Evolutionary conservation across 1,140 invertebrate genomes (phyloP), one percentile per base, ranked within the genome.

Genomic region (Cyphomyrmex costatus): DNA sequence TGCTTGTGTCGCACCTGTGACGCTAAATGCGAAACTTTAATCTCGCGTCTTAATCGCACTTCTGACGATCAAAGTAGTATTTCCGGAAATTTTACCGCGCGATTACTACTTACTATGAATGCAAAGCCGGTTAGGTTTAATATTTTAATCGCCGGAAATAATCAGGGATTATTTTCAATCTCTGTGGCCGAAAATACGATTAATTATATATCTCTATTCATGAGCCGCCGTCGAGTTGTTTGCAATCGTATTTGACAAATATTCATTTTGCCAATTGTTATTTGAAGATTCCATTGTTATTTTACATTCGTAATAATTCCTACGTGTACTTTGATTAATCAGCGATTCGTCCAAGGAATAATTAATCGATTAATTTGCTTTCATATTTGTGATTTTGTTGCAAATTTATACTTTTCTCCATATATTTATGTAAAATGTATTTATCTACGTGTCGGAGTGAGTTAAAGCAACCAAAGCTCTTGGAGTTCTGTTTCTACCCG

Each of bases 21-120:
- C 79, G 42, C 79, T 60, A 83, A 83, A 83, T 49, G 68, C 36
- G 36, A 74, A 74, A 74, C 68, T 74, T 73, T 73, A 83, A 83
- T 83, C 79, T 42, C 68, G 42, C 53, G n/a, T 83, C 79, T 83
- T 83, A 82, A 82, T 58, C 66, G 36, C 51, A 12, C 68, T 27
- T 58, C 36, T 53, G 36, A 70, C 33, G 46, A 82, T 61, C 68
- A n/a, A 27, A 46, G 36, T 21, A 27, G 36, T 74, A 83, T 74
- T 60, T 83, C 27, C 74, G 19, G 5, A n/a, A 80, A 70, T 80
- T 80, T 80, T 53, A 24, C n/a, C 16, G 61, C 7, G 12, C 30
- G 12, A 49, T 58, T 74, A 33, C 36, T 12, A 33, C 8, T 66
- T 33, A 16, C 61, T 24, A 8, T n/a, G 19, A 65, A 46, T 66